Base-by-base conservation (phyloP, 1,140 invertebrate species). In the Drosophila persimilis region DNA sequence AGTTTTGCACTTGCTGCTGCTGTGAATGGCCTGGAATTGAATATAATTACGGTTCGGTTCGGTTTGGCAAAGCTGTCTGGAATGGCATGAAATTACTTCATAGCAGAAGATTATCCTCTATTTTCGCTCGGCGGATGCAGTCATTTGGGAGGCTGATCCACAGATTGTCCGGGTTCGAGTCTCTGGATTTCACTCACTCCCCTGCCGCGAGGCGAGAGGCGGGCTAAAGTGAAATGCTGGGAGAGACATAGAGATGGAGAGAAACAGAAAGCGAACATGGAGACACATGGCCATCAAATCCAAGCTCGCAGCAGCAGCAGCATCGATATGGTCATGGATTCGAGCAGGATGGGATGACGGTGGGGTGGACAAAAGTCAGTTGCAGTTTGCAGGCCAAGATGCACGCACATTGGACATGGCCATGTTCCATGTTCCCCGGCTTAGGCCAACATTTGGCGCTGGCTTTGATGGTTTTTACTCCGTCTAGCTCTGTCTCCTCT, bases 11-110 rank as follows among this genome's bases (percentile, higher is more conserved):
- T 73, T 60, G 56, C 17, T 20, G 26, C 59, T 65, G 54, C 29
- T 63, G 58, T 9, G 7, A 11, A 44, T 11, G 63, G 24, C 2
- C 61, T 47, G 61, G 39, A 83, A 88, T 86, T 88, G 73, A 81
- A 65, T 86, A 75, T 88, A 86, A 86, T 86, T 86, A 45, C 55
- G 50, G 44, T 31, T 35, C 55, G 43, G 63, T 55, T 67, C 50
- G 17, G 26, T 35, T 69, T 50, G 26, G 66, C 31, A 31, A 31
- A 31, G 31, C 35, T 55, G 45, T 61, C 51, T 64, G 52, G 73
- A 65, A 69, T 65, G 59, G 63, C 73, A 73, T 81, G 74, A 83
- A 83, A 83, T 83, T 85, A 85, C 74, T 86, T 78, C 81, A 81
- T 79, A 84, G 75, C 45, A 35, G 45, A 70, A 44, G 45, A 70